phyloP scores from a whole-genome alignment of 2,888 invertebrate species.

The Byasa hedistus region DNA sequence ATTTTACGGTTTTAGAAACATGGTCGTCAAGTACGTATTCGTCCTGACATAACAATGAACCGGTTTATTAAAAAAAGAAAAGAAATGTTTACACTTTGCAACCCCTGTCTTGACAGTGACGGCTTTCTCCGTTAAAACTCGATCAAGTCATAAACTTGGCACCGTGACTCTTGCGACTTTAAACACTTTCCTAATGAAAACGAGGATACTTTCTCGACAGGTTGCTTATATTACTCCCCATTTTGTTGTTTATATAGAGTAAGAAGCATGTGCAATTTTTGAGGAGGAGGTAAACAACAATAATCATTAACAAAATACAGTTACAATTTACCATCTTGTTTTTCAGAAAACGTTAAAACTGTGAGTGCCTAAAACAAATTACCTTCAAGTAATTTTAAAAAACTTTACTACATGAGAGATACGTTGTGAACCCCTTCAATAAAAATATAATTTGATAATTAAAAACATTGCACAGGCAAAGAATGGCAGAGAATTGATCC shows the following conservation, averaged over 20 bases:
- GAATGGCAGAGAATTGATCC: too few species aligned
- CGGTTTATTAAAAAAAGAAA: not conserved
- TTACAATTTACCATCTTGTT: too few species aligned
- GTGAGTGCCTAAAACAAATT: too few species aligned
- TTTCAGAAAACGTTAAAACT: too few species aligned
- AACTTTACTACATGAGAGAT: too few species aligned
- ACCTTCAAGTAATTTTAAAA: too few species aligned
- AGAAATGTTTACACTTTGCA: constrained; percentile 11
- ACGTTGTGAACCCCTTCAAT: too few species aligned
- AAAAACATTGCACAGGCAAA: too few species aligned
- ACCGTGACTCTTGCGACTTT: constrained; percentile 30
- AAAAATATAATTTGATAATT: too few species aligned
- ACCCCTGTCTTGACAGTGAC: constrained; percentile 14
- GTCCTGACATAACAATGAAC: constrained; percentile 4
- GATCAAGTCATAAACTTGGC: constrained; percentile 28
- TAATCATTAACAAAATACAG: too few species aligned
- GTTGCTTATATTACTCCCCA: constrained; percentile 25
- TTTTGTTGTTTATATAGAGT: constrained; percentile 20
- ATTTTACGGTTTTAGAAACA: not conserved
- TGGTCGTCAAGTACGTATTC: not conserved
- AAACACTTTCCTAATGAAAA: constrained; percentile 34
- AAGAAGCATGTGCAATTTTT: not conserved
- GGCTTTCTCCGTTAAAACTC: constrained; percentile 28
- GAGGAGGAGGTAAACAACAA: too few species aligned
- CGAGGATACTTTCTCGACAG: constrained; percentile 33